Percentiles rank a stretch among this genome's conserved stretches.
Conservation (phyloP, 2,888 invertebrate genomes). For the Eueremaeus valkanovi region DNA sequence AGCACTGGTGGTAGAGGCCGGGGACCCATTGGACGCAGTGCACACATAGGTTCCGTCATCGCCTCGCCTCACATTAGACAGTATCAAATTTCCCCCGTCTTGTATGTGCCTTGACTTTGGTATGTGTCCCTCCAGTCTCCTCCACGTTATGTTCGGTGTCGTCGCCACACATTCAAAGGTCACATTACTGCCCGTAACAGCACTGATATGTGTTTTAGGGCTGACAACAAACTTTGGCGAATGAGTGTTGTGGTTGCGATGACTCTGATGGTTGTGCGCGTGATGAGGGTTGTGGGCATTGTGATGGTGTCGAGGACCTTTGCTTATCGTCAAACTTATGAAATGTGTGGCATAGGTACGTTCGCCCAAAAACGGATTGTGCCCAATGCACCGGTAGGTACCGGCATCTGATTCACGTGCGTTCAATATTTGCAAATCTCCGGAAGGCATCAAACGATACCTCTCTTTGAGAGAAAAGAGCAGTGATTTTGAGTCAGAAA, state of each 20-base stretch:
- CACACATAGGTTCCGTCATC: conserved; percentile 78
- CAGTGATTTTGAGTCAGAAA: no score
- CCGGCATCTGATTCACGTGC: conserved; percentile 44
- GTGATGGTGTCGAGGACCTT: neutral
- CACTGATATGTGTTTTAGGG: conserved; percentile 43
- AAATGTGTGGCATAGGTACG: conserved; percentile 41
- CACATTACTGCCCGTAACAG: conserved; percentile 59
- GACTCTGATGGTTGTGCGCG: neutral
- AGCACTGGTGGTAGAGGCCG: conserved; percentile 57
- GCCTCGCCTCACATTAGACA: conserved; percentile 59
- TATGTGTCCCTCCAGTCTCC: conserved; percentile 60
- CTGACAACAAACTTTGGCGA: conserved; percentile 24
- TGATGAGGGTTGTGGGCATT: no score
- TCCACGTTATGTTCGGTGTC: conserved; percentile 64
- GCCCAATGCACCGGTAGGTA: conserved; percentile 45
- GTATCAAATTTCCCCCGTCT: conserved; percentile 55
- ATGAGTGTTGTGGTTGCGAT: neutral
- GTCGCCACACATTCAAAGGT: conserved; percentile 68
- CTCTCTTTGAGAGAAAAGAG: conserved; percentile 42
- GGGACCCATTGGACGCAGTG: conserved; percentile 62
- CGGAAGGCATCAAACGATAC: conserved; percentile 45
- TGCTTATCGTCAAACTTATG: conserved; percentile 24
- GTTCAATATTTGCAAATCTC: conserved; percentile 46
- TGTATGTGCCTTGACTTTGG: conserved; percentile 46
- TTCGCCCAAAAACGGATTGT: conserved; percentile 46